Evolutionary conservation across 1,140 invertebrate genomes (phyloP).

Genomic region (Arctopsyche grandis): DNA sequence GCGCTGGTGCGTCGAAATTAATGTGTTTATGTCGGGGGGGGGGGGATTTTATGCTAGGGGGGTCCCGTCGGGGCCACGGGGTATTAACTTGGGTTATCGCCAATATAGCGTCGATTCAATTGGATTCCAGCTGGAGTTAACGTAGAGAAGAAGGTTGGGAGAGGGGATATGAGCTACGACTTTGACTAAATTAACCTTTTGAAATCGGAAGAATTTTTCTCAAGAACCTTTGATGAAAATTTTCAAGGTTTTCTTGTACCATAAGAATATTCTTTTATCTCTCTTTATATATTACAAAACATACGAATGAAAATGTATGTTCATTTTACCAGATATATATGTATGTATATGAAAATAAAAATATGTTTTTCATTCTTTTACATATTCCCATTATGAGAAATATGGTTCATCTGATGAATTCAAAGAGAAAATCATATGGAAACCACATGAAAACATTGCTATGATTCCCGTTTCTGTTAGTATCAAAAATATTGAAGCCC

Average conservation of each 20-base stretch:
- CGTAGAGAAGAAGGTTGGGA: too few relatives aligned
- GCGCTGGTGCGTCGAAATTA: constrained; percentile 30
- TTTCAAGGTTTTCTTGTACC: not conserved
- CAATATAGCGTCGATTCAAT: constrained; percentile 19
- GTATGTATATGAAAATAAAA: not conserved
- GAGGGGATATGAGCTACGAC: not conserved
- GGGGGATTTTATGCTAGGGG: not conserved
- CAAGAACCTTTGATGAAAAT: not conserved
- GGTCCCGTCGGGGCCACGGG: not conserved
- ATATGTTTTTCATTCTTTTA: too few relatives aligned
- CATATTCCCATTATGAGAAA: too few relatives aligned
- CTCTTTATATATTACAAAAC: not conserved
- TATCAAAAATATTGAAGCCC: too few relatives aligned
- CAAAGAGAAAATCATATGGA: too few relatives aligned
- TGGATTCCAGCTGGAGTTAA: not conserved
- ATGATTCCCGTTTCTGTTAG: too few relatives aligned
- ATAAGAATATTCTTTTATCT: not conserved
- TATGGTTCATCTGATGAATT: too few relatives aligned
- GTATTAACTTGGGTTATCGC: constrained; percentile 27
- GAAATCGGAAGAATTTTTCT: not conserved
- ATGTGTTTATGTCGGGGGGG: constrained; percentile 34
- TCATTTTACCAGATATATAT: not conserved
- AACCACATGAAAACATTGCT: too few relatives aligned
- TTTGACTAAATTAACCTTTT: constrained; percentile 6
- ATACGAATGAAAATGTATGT: too few relatives aligned